These are phyloP conservation scores for Solenopsis invicta DNA, from an alignment of 1,140 invertebrate species.

Conservation along the genomic window DNA sequence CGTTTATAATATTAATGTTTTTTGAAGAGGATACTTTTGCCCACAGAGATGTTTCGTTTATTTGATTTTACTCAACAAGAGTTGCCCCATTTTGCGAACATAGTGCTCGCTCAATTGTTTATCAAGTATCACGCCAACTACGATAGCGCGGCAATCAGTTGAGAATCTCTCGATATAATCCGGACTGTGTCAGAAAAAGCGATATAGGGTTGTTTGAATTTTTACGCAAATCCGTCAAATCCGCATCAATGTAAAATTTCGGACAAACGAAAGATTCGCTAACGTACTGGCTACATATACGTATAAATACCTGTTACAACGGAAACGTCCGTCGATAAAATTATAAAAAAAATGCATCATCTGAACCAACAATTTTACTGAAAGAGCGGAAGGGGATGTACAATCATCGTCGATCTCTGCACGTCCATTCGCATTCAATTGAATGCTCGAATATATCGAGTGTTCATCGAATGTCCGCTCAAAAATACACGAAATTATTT, in stretches of 20 bases:
- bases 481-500: conserved; percentile 28
- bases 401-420: conserved; percentile 52
- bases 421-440: conserved; percentile 41
- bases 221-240: conserved; percentile 54
- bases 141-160: conserved; percentile 45
- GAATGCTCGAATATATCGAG: conserved; percentile 49
- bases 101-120: conserved; percentile 42
- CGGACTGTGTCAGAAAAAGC: conserved; percentile 45
- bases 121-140: conserved; percentile 51
- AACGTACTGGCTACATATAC: conserved; percentile 25
- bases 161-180: conserved; percentile 60
- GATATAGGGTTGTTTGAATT: conserved; percentile 52
- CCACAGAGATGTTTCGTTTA: conserved; percentile 22
- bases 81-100: conserved; percentile 7
- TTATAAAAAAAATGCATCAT: conserved; percentile 48
- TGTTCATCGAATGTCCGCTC: conserved; percentile 43
- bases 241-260: conserved; percentile 41
- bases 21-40: background rate
- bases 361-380: conserved; percentile 30
- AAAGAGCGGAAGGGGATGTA: background rate
- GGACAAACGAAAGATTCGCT: conserved; percentile 21
- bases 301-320: conserved; percentile 16
- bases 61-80: conserved; percentile 10
- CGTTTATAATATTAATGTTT: conserved; percentile 17
- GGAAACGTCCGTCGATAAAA: conserved; percentile 41